phyloP scores from a whole-genome alignment of 2,888 invertebrate species.

The Smittia sp. region DNA sequence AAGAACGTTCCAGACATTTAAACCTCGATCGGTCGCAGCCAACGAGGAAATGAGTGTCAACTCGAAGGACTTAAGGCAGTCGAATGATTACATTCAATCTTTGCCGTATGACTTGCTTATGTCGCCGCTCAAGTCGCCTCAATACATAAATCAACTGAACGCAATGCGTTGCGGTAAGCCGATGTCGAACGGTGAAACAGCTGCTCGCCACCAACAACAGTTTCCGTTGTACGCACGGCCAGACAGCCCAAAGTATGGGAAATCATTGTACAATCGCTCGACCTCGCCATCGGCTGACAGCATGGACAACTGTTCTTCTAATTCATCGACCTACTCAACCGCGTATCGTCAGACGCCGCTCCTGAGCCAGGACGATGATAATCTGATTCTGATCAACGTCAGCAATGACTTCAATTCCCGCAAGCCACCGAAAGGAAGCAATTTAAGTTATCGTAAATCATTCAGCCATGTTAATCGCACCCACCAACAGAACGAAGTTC shows the following conservation, averaged over 20 bases:
- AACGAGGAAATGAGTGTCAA: slow-evolving; percentile 13
- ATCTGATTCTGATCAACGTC: slow-evolving; percentile 26
- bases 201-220: slow-evolving; percentile 18
- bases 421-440: slow-evolving; percentile 39
- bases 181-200: background rate
- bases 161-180: slow-evolving; percentile 33
- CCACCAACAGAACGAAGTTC: slow-evolving; percentile 39
- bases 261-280: slow-evolving; percentile 48
- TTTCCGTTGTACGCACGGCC: slow-evolving; percentile 47
- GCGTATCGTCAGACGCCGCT: slow-evolving; percentile 14
- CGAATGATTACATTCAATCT: slow-evolving; percentile 32
- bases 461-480: slow-evolving; percentile 42
- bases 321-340: slow-evolving; percentile 35
- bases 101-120: slow-evolving; percentile 38
- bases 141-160: slow-evolving; percentile 40
- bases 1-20: slow-evolving; percentile 36
- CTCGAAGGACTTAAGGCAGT: slow-evolving; percentile 26
- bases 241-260: slow-evolving; percentile 48
- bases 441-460: slow-evolving; percentile 43
- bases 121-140: slow-evolving; percentile 35
- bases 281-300: slow-evolving; percentile 44
- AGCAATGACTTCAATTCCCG: background rate
- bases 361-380: slow-evolving; percentile 33
- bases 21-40: background rate
- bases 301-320: slow-evolving; percentile 39